Percentiles rank a stretch among this genome's conserved stretches.
phyloP scores from a whole-genome alignment of 23 tunicate species.

The Ascidia mentula region DNA sequence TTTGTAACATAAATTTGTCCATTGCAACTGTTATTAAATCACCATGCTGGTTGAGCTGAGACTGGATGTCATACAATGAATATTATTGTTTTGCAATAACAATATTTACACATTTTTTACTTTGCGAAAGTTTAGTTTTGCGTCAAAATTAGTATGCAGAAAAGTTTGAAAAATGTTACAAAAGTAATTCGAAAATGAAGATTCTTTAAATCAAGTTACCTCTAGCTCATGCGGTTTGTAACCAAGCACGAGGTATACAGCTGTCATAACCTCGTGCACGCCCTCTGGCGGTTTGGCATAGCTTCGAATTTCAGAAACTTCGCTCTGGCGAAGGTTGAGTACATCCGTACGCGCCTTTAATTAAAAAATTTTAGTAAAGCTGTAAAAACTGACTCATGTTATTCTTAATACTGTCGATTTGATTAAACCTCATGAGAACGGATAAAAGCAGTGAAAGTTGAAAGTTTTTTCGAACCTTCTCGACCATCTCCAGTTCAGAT shows the following conservation, averaged over 20 bases:
- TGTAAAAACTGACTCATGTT: no score
- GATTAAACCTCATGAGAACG: no score
- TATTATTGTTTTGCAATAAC: no score
- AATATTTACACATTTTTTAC: no score
- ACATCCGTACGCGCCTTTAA: conserved; percentile 66
- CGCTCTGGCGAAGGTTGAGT: conserved; percentile 46
- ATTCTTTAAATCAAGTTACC: no score
- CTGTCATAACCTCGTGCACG: conserved; percentile 75
- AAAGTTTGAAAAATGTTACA: no score
- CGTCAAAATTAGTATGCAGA: no score
- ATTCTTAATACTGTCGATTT: no score
- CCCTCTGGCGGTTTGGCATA: conserved; percentile 73
- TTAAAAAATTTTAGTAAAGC: background rate
- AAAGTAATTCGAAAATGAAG: no score
- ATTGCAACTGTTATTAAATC: background rate
- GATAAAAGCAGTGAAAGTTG: no score
- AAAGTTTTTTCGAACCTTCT: conserved; percentile 52
- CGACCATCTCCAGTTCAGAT: conserved; percentile 55
- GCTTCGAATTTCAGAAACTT: conserved; percentile 74
- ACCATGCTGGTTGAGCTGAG: background rate
- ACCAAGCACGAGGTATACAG: conserved; percentile 65
- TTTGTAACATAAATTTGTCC: background rate
- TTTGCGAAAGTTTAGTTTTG: no score
- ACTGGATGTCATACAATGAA: no score
- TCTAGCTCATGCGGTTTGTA: conserved; percentile 39